Evolutionary conservation across 2,888 invertebrate species (phyloP).

Genomic region (Villa cingulata): DNA sequence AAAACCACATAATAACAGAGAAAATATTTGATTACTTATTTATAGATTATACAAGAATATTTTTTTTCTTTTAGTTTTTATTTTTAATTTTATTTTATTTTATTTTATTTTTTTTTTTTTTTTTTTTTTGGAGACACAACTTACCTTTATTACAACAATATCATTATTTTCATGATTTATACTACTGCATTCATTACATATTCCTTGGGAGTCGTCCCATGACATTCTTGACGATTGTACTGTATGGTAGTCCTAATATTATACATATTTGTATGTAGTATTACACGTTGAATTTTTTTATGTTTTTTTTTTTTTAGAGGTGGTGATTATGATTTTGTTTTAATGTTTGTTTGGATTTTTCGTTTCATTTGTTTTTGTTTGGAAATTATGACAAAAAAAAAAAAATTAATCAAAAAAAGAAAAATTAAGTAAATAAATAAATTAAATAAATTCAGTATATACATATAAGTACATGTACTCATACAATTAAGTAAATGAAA

Average conservation of each 20-base stretch:
- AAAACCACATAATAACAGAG: no score
- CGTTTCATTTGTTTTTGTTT: neutral
- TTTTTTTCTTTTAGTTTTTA: neutral
- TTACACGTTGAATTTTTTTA: neutral
- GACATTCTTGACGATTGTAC: constrained; percentile 25
- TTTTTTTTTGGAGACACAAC: neutral
- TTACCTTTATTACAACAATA: constrained; percentile 36
- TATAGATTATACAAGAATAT: no score
- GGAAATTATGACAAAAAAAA: no score
- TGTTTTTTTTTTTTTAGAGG: no score
- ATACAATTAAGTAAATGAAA: no score
- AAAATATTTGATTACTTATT: no score
- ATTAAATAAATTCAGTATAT: neutral
- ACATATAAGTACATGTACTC: no score
- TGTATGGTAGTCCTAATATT: constrained; percentile 5
- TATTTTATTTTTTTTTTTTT: neutral
- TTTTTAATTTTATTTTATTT: no score
- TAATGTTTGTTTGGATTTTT: constrained; percentile 3
- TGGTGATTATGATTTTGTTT: no score
- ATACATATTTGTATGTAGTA: no score
- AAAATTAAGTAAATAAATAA: neutral
- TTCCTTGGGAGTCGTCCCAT: constrained; percentile 30
- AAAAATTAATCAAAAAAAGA: neutral
- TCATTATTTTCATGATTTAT: constrained; percentile 35
- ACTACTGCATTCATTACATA: constrained; percentile 18